Evolutionary conservation across 2,888 invertebrate genomes (phyloP), one percentile per base, ranked within the genome.

Genomic region (Leptinotarsa peninsularis): DNA sequence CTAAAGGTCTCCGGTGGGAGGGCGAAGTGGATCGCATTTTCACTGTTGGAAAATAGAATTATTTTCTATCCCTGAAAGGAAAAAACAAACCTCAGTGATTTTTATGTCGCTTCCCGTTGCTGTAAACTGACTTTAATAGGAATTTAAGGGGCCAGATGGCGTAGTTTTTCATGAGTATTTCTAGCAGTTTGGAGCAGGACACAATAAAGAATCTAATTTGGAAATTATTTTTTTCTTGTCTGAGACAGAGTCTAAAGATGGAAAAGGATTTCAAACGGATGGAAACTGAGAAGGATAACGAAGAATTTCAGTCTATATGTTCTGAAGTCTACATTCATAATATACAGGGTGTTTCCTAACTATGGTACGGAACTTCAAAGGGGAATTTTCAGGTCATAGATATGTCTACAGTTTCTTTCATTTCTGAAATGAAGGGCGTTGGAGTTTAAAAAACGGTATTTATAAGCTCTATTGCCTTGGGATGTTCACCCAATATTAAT

Each of bases 61-160:
- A 72, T 72, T 58, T 67, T 67, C 50, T 15, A 49, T 67, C 67
- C 66, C 56, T 67, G 33, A 49, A 27, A 58, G 49, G n/a, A 63
- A 63, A 67, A 66, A 72, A 67, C 72, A 58, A 67, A 72, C 49
- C 21, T 58, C 43, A 58, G 23, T 67, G 72, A 72, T 72, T 72
- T 58, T 67, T 49, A 43, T 27, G 72, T 49, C 67, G 63, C 60
- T 72, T 58, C 63, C 67, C 43, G 54, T 67, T 49, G 18, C 60
- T 49, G 33, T 72, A 67, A 67, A 72, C 66, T 72, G 49, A 43
- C 49, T 71, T 71, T 63, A 27, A 67, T 67, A 10, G 10, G 17
- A 43, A 63, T 63, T 63, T 10, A n/a, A 7, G 63, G 63, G 15
- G n/a, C 63, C 43, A 43, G 63, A 33, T 27, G 33, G 63, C 63